phyloP scores from a whole-genome alignment of 2,113 vertebrate genomes.

The Bothrops jararaca region DNA sequence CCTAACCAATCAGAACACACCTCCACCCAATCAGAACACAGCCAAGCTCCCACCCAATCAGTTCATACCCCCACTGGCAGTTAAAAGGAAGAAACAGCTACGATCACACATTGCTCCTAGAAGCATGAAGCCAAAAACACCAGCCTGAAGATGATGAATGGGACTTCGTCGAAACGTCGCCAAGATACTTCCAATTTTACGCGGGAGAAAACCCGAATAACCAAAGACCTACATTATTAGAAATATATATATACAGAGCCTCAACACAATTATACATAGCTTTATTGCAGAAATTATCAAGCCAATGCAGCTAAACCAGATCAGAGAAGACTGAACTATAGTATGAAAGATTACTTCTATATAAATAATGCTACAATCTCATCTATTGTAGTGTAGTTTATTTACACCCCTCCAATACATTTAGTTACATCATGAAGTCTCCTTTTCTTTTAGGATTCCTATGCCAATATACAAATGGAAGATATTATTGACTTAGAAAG shows the following conservation, averaged over 20 bases:
- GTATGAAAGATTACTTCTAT: neutral
- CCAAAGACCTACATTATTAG: too few species aligned
- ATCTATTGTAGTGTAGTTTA: neutral
- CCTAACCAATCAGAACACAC: too few species aligned
- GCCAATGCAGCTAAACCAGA: neutral
- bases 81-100: too few species aligned
- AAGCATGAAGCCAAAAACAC: too few species aligned
- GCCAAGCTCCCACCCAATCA: too few species aligned
- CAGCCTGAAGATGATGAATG: too few species aligned
- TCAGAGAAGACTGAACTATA: neutral
- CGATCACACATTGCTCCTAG: too few species aligned
- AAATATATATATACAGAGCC: neutral
- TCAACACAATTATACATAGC: neutral
- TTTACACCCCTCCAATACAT: neutral
- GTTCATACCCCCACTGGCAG: too few species aligned
- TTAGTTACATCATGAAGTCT: neutral
- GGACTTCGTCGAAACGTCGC: too few species aligned
- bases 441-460: neutral
- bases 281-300: neutral
- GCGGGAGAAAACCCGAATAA: too few species aligned
- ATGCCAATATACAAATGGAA: neutral
- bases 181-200: too few species aligned
- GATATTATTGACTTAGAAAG: neutral
- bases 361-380: neutral
- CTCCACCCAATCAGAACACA: too few species aligned